A percentile compares a stretch with the other conserved stretches of the same genome.
Evolutionary conservation across 1,140 invertebrate genomes (phyloP).

Genomic region (Zaprionus davidi): DNA sequence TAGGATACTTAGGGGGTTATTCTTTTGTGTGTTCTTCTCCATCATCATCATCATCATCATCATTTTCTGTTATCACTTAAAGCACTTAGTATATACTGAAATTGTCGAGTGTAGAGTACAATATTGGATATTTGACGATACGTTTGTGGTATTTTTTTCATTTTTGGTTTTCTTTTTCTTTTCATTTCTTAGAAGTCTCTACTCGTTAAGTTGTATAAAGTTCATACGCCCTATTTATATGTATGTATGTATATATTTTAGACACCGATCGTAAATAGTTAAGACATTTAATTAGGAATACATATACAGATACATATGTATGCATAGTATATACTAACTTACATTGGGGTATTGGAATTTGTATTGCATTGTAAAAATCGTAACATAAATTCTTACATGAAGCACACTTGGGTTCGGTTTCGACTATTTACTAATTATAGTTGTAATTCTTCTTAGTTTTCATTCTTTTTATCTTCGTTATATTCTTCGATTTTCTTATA

Average conservation of each 20-base stretch:
- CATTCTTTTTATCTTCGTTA: conserved; percentile 8
- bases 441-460: conserved; percentile 39
- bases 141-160: conserved; percentile 42
- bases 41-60: neutral
- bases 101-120: conserved; percentile 5
- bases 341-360: conserved; percentile 24
- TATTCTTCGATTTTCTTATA: conserved; percentile 1
- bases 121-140: conserved; percentile 46
- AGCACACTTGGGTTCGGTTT: conserved; percentile 84
- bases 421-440: conserved; percentile 51
- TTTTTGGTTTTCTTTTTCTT: conserved; percentile 39
- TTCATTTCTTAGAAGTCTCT: conserved; percentile 68
- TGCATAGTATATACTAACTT: conserved; percentile 22
- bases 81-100: conserved; percentile 34
- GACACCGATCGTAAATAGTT: conserved; percentile 77
- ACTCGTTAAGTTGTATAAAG: conserved; percentile 65
- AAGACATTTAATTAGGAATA: conserved; percentile 58
- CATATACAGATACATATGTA: conserved; percentile 26
- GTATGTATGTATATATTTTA: conserved; percentile 38
- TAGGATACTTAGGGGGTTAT: neutral
- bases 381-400: conserved; percentile 83
- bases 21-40: neutral
- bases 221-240: conserved; percentile 26
- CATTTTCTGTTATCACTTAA: conserved; percentile 32
- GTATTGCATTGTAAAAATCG: conserved; percentile 70